phyloP scores from a whole-genome alignment of 2,888 invertebrate species.

The Leptogaster cylindrica region DNA sequence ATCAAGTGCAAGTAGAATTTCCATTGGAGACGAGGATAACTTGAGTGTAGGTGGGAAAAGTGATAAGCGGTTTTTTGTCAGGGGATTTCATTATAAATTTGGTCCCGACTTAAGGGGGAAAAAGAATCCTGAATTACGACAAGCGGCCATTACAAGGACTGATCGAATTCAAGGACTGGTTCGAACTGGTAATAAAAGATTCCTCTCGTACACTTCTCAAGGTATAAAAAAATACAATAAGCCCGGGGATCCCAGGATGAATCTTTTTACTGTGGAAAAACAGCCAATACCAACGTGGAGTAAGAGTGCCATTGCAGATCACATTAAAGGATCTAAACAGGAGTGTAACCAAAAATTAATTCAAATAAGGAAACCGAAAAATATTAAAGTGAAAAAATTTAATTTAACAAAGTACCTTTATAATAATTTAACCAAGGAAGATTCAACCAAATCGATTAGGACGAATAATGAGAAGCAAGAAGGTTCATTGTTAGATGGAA shows the following conservation, averaged over 20 bases:
- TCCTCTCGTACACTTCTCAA: too few relatives aligned
- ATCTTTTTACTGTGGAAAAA: constrained; percentile 52
- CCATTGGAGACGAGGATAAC: constrained; percentile 58
- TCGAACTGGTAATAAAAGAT: constrained; percentile 53
- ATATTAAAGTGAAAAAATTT: constrained; percentile 56
- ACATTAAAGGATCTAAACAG: constrained; percentile 52
- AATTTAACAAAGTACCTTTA: constrained; percentile 57
- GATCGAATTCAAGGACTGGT: constrained; percentile 58
- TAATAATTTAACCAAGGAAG: constrained; percentile 47
- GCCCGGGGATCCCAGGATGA: constrained; percentile 55
- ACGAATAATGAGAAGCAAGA: neutral
- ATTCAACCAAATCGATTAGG: constrained; percentile 35
- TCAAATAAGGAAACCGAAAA: constrained; percentile 54
- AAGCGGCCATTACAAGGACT: constrained; percentile 56
- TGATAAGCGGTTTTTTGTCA: constrained; percentile 56
- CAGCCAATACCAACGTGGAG: constrained; percentile 45
- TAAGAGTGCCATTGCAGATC: constrained; percentile 50
- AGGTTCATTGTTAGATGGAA: neutral
- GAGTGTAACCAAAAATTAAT: constrained; percentile 50
- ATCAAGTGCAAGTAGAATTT: constrained; percentile 53
- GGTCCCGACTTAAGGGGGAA: constrained; percentile 56
- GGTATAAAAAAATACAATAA: constrained; percentile 51
- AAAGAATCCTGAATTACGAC: constrained; percentile 52
- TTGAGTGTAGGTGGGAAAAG: constrained; percentile 53
- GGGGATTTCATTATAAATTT: constrained; percentile 58